Evolutionary conservation across 2,888 invertebrate species (phyloP), one percentile per base, ranked within the genome.

Genomic region (Tenthredo amoena): DNA sequence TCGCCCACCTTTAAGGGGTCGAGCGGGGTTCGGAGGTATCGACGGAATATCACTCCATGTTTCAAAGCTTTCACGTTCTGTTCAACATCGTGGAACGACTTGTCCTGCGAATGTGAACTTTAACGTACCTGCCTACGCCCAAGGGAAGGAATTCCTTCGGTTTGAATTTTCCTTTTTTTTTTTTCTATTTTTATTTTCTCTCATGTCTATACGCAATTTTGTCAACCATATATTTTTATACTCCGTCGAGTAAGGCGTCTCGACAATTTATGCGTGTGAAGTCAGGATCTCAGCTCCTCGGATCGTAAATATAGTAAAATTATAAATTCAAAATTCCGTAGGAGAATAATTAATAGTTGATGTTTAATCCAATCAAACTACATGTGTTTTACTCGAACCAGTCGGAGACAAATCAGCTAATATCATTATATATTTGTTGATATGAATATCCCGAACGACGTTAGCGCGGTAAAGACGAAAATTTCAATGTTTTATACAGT

Each of bases 21-120:
- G 37, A 26, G n/a, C 4, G 62, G 21, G 81, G 34, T 43, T 18
- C 50, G 12, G 37, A 34, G 81, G 26, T 81, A 81, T 79, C 79
- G 58, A 50, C 76, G 18, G 76, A 77, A 50, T 77, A 77, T 77
- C 77, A 77, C 77, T 77, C 77, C 77, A 15, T 77, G 77, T 77
- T 77, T 55, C 77, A n/a, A 34, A 77, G 55, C 62, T 62, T 62
- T 81, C 81, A 62, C 58, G 81, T 81, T 81, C 81, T 81, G 58
- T 81, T 58, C 81, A 62, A 81, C 81, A 81, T 77, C 50, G 21
- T 47, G 50, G 77, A 55, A 77, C 77, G 55, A 77, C 50, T 55
- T 77, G 77, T 77, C 47, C 50, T 77, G 77, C 77, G 31, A 50
- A 77, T 55, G 21, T 15, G 50, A 50, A 77, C 55, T 77, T 77